Evolutionary conservation across 1,140 invertebrate genomes (phyloP).

Genomic region (Pseudachorutes palmiensis): DNA sequence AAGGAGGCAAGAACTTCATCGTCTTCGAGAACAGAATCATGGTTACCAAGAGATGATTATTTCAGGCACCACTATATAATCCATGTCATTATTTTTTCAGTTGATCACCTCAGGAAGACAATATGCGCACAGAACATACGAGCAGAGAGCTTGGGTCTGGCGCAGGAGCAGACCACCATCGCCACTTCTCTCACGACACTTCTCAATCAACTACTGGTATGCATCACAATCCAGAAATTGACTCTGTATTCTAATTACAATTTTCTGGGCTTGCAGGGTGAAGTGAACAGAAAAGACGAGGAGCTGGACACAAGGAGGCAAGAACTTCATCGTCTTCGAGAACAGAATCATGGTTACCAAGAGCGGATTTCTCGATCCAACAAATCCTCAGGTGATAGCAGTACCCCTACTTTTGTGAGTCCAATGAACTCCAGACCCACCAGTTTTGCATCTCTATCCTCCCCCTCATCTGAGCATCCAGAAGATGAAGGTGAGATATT

Average conservation of each 20-base stretch:
- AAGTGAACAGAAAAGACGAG: conserved; percentile 34
- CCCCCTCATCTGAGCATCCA: conserved; percentile 34
- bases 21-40: conserved; percentile 39
- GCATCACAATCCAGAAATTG: background rate
- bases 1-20: conserved; percentile 29
- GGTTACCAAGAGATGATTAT: conserved; percentile 36
- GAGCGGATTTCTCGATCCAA: conserved; percentile 26
- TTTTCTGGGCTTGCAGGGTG: conserved; percentile 29
- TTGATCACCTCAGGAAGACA: conserved; percentile 27
- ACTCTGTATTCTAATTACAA: too few relatives aligned
- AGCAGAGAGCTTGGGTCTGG: conserved; percentile 21
- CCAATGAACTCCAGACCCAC: conserved; percentile 33
- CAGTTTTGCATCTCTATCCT: conserved; percentile 27
- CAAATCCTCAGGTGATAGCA: conserved; percentile 1
- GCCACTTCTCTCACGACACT: conserved; percentile 38
- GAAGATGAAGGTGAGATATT: conserved; percentile 31
- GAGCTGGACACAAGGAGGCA: conserved; percentile 30
- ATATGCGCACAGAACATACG: conserved; percentile 27
- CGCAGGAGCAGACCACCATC: conserved; percentile 30
- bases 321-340: conserved; percentile 33
- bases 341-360: conserved; percentile 39
- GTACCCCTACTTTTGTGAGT: conserved; percentile 23
- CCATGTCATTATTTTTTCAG: too few relatives aligned
- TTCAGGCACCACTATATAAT: too few relatives aligned
- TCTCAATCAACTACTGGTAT: conserved; percentile 33